phyloP scores from a whole-genome alignment of 2,113 vertebrate genomes.

The Mugil cephalus region DNA sequence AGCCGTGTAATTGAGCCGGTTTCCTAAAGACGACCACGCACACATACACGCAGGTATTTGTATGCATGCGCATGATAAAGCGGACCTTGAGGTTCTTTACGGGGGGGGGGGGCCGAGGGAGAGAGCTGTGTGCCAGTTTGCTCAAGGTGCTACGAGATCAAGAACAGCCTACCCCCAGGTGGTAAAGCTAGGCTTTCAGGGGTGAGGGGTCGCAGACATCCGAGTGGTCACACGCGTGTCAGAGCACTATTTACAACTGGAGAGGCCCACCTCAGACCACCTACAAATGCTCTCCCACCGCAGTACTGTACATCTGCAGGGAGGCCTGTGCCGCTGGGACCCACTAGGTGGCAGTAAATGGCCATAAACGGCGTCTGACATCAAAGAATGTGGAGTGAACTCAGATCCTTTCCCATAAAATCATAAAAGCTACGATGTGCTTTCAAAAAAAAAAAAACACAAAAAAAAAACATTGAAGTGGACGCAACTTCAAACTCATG shows the following conservation, averaged over 20 bases:
- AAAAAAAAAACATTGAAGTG: slow-evolving; percentile 22
- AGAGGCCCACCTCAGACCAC: slow-evolving; percentile 77
- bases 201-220: slow-evolving; percentile 68
- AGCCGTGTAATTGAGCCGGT: slow-evolving; percentile 55
- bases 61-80: slow-evolving; percentile 20
- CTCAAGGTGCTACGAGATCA: slow-evolving; percentile 72
- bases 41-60: slow-evolving; percentile 21
- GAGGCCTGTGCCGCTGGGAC: slow-evolving; percentile 9
- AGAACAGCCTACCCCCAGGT: slow-evolving; percentile 74
- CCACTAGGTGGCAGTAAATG: slow-evolving; percentile 76
- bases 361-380: neutral
- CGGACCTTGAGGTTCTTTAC: slow-evolving; percentile 59
- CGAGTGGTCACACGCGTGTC: slow-evolving; percentile 76
- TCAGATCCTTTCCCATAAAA: slow-evolving; percentile 23
- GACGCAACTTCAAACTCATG: slow-evolving; percentile 12
- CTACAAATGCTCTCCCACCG: slow-evolving; percentile 47
- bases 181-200: slow-evolving; percentile 71
- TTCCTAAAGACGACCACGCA: slow-evolving; percentile 25
- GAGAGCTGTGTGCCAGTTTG: slow-evolving; percentile 40
- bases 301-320: slow-evolving; percentile 10
- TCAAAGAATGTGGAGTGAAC: slow-evolving; percentile 18
- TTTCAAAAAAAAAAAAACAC: slow-evolving; percentile 22
- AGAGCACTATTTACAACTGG: slow-evolving; percentile 78
- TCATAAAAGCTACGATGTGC: neutral
- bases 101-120: slow-evolving; percentile 40